Conservation (phyloP, 2,797 vertebrate genomes). For the Pseudotriccus pelzelni region DNA sequence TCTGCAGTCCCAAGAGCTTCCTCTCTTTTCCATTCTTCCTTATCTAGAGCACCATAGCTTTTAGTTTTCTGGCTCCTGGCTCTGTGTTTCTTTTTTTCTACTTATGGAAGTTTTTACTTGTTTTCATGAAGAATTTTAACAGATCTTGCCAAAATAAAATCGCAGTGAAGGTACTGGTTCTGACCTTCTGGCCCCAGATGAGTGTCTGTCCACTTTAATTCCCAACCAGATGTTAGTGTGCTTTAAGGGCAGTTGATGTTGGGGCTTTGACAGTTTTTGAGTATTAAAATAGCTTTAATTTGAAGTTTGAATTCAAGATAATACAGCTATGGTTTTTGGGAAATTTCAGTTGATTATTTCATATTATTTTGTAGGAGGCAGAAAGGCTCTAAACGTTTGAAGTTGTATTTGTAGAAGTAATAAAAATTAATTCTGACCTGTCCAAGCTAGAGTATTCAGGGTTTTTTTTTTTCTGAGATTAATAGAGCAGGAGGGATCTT, state of each 20-base stretch:
- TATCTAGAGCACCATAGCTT: rapidly evolving
- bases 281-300: background rate
- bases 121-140: background rate
- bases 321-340: background rate
- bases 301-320: background rate
- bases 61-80: background rate
- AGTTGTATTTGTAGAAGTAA: background rate
- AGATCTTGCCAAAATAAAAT: background rate
- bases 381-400: background rate
- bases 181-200: background rate
- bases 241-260: background rate
- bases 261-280: background rate
- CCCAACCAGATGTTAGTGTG: background rate
- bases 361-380: background rate
- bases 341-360: background rate
- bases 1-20: background rate
- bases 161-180: background rate
- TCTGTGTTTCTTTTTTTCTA: background rate
- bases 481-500: background rate
- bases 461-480: background rate
- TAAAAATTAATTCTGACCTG: background rate
- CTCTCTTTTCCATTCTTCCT: background rate
- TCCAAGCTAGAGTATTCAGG: background rate
- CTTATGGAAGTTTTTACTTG: background rate
- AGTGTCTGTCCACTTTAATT: background rate